phyloP scores from a whole-genome alignment of 2,113 vertebrate genomes.

The Monopterus albus region DNA sequence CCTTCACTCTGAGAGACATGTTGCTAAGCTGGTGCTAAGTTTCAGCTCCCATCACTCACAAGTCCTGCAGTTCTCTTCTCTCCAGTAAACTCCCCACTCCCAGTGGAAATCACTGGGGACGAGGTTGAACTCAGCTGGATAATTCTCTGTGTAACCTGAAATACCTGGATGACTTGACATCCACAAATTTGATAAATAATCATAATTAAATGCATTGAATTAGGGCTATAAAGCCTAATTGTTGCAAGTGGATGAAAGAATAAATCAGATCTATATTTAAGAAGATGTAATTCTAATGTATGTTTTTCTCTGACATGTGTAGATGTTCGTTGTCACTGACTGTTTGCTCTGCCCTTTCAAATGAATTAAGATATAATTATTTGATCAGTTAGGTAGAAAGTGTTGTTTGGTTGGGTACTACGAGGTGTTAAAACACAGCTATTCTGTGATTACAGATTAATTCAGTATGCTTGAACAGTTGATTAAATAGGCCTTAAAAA shows the following conservation, averaged over 20 bases:
- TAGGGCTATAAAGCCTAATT: conserved; percentile 29
- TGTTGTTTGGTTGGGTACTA: conserved; percentile 18
- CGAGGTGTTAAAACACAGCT: conserved; percentile 9
- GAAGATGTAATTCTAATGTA: conserved; percentile 28
- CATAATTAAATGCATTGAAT: conserved; percentile 26
- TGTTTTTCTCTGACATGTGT: conserved; percentile 41
- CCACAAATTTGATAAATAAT: conserved; percentile 16
- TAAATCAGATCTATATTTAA: conserved; percentile 32
- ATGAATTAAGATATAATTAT: background rate
- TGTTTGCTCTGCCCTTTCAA: conserved; percentile 37
- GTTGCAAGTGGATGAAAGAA: conserved; percentile 56
- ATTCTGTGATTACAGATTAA: conserved; percentile 34
- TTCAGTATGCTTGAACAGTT: conserved; percentile 58
- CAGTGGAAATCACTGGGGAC: conserved; percentile 34
- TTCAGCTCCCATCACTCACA: conserved; percentile 28
- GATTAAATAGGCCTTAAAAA: conserved; percentile 60
- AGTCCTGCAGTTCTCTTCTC: conserved; percentile 27
- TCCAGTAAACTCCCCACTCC: conserved; percentile 17
- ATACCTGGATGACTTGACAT: conserved; percentile 11
- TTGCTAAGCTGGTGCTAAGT: conserved; percentile 44
- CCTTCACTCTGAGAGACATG: conserved; percentile 32
- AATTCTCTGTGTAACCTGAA: conserved; percentile 3
- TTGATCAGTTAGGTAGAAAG: conserved; percentile 7
- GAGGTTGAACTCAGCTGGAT: conserved; percentile 24
- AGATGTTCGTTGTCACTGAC: conserved; percentile 14